Percentiles rank a stretch among this genome's conserved stretches.
phyloP scores from a whole-genome alignment of 2,888 invertebrate species.

The Thyatira batis region DNA sequence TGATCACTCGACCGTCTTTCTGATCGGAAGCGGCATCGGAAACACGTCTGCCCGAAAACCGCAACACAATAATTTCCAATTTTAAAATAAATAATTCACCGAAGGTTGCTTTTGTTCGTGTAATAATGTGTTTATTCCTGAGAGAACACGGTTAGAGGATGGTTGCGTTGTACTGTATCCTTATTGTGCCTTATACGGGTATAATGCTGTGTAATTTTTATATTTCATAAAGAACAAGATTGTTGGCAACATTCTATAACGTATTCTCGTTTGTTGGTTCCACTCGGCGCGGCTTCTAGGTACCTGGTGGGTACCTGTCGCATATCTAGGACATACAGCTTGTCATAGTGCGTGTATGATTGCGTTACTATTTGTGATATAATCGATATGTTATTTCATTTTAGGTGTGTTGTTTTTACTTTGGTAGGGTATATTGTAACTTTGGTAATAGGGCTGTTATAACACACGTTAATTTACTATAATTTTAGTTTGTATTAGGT shows the following conservation, averaged over 20 bases:
- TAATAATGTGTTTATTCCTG: conserved; percentile 51
- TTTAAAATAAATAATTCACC: conserved; percentile 74
- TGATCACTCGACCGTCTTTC: conserved; percentile 60
- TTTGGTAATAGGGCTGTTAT: neutral
- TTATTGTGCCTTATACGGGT: conserved; percentile 38
- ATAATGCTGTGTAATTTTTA: conserved; percentile 27
- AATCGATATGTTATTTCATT: conserved; percentile 53
- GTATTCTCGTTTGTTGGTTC: conserved; percentile 53
- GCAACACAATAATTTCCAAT: conserved; percentile 77
- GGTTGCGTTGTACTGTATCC: conserved; percentile 45
- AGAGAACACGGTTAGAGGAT: conserved; percentile 52
- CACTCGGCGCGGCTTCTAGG: conserved; percentile 57
- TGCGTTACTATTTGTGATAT: conserved; percentile 74
- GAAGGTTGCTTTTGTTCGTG: conserved; percentile 52
- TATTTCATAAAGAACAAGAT: conserved; percentile 48
- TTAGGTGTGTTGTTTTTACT: conserved; percentile 36
- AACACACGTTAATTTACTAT: neutral
- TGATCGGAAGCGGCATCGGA: conserved; percentile 75
- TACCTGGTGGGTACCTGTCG: conserved; percentile 69
- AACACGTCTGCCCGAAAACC: conserved; percentile 78
- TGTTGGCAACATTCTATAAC: conserved; percentile 44
- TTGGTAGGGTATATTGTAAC: neutral
- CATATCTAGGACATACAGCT: conserved; percentile 75
- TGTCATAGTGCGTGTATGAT: conserved; percentile 68
- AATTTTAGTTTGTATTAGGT: too few species aligned